phyloP scores from a whole-genome alignment of 2,113 vertebrate species.

The Pelusios castaneus region DNA sequence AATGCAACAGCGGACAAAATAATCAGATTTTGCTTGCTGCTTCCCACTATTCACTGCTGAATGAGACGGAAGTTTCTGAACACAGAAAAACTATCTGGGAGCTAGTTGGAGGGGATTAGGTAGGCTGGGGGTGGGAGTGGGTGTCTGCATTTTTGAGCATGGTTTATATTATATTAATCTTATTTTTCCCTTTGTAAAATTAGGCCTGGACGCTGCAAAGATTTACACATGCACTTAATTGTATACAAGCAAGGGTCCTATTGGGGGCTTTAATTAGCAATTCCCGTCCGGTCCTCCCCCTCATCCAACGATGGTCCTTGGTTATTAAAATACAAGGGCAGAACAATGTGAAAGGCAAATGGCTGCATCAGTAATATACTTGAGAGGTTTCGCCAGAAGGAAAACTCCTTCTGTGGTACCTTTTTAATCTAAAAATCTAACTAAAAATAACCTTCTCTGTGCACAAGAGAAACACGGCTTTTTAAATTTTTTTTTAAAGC shows the following conservation, averaged over 20 bases:
- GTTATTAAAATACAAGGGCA: too few relatives aligned
- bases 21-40: neutral
- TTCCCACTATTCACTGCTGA: accelerated
- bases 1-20: accelerated
- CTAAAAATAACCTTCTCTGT: neutral
- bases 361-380: neutral
- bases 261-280: neutral
- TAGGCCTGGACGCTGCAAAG: neutral
- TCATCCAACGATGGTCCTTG: too few relatives aligned
- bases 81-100: neutral
- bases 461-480: neutral
- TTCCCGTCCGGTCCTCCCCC: neutral
- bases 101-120: neutral
- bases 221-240: too few relatives aligned
- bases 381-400: neutral
- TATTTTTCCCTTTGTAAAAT: neutral
- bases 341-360: neutral
- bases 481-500: neutral
- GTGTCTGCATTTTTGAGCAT: neutral
- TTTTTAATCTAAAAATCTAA: neutral
- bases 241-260: too few relatives aligned
- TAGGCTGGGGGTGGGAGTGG: too few relatives aligned
- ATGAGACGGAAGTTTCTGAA: accelerated
- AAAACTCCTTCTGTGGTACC: neutral
- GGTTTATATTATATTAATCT: neutral